Conservation (phyloP, 2,888 invertebrate species). For the Drepana falcataria region DNA sequence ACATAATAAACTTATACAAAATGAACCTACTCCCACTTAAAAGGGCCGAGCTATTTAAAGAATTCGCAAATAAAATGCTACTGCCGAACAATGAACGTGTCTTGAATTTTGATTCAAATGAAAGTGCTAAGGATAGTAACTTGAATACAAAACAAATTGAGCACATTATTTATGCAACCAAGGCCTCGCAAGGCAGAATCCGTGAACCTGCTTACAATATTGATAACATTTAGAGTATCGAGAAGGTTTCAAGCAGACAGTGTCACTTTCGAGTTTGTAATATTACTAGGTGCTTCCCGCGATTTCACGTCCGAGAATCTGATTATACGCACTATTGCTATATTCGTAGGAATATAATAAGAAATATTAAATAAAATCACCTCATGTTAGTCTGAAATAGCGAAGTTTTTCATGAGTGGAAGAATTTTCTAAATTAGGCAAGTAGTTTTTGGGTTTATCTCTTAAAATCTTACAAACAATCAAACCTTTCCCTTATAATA, state of each 20-base stretch:
- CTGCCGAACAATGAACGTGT: slow-evolving; percentile 26
- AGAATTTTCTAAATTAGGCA: no score
- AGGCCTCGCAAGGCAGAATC: slow-evolving; percentile 9
- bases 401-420: no score
- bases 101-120: slow-evolving; percentile 44
- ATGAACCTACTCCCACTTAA: slow-evolving; percentile 56
- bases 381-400: no score
- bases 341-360: no score
- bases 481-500: no score
- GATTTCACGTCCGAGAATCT: no score
- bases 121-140: slow-evolving; percentile 36
- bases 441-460: no score
- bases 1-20: slow-evolving; percentile 50
- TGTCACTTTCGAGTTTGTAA: slow-evolving; percentile 10
- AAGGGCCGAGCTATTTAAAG: slow-evolving; percentile 45
- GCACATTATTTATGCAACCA: slow-evolving; percentile 28
- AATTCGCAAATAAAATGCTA: slow-evolving; percentile 43
- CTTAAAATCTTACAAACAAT: no score
- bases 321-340: no score
- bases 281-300: no score
- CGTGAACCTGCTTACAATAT: slow-evolving; percentile 21
- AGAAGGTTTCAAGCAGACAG: slow-evolving; percentile 20
- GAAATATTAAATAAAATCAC: no score
- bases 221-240: slow-evolving; percentile 17
- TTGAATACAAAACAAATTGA: slow-evolving; percentile 36